Conservation (phyloP, 2,113 vertebrate genomes). For the Hiodon alosoides region DNA sequence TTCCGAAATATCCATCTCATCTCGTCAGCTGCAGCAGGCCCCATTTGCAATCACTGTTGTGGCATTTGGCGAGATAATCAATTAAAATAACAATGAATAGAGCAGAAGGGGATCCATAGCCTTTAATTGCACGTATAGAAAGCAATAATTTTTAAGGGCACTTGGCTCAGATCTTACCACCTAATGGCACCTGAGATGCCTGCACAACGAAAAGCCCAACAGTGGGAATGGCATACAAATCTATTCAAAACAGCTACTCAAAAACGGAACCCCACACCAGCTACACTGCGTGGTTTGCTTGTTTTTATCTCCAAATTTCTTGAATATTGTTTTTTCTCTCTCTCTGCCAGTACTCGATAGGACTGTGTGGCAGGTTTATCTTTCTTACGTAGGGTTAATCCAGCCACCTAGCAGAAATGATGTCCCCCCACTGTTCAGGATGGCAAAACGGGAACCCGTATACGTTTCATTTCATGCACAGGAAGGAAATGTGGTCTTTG, state of each 20-base stretch:
- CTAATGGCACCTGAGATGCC: constrained; percentile 66
- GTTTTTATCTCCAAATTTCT: neutral
- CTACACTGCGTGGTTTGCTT: neutral
- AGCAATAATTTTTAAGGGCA: constrained; percentile 72
- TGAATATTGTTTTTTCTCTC: too few relatives aligned
- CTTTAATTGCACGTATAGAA: constrained; percentile 75
- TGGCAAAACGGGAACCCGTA: too few relatives aligned
- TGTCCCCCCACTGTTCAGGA: too few relatives aligned
- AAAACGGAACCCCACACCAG: too few relatives aligned
- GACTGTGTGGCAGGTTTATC: too few relatives aligned
- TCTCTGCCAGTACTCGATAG: too few relatives aligned
- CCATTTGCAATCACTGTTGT: constrained; percentile 76
- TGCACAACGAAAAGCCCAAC: constrained; percentile 48
- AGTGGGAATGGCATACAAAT: constrained; percentile 68
- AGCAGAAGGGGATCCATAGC: constrained; percentile 79
- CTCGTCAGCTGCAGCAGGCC: constrained; percentile 64
- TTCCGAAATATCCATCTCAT: constrained; percentile 67
- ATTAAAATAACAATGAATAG: constrained; percentile 80
- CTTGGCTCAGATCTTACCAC: constrained; percentile 79
- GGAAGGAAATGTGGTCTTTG: neutral
- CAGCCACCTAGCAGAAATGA: too few relatives aligned
- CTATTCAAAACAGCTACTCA: constrained; percentile 50
- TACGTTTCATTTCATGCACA: neutral
- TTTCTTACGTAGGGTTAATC: too few relatives aligned
- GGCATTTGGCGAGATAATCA: constrained; percentile 75